Evolutionary conservation across 2,113 vertebrate species (phyloP).

Genomic region (Chlorodrepanis virens): DNA sequence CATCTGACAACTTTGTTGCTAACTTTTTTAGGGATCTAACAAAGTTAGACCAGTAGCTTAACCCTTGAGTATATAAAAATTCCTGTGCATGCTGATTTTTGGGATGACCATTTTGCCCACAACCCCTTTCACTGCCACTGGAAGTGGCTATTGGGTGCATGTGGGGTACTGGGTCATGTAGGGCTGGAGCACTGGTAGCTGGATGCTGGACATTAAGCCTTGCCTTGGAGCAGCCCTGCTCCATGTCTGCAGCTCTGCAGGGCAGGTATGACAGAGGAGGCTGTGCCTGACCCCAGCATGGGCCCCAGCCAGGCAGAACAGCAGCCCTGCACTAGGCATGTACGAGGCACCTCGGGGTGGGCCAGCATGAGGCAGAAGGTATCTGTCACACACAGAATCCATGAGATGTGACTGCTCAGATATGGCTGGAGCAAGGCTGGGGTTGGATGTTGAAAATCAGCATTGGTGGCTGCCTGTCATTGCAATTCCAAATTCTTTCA

Average conservation of each 20-base stretch:
- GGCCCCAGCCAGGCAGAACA: fast-evolving
- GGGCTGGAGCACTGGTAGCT: fast-evolving
- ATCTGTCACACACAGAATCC: background rate
- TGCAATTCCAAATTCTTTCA: background rate
- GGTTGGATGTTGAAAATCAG: background rate
- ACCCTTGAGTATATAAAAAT: background rate
- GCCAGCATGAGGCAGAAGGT: background rate
- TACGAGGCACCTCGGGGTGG: fast-evolving
- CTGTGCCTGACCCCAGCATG: fast-evolving
- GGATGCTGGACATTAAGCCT: background rate
- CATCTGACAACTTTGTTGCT: background rate
- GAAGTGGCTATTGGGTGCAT: background rate
- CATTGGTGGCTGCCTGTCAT: background rate
- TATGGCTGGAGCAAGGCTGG: background rate
- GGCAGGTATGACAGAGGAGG: background rate
- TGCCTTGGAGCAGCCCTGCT: background rate
- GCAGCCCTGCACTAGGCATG: background rate
- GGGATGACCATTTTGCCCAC: background rate
- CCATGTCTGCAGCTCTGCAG: background rate
- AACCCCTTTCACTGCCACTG: background rate
- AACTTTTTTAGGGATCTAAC: background rate
- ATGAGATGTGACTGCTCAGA: background rate
- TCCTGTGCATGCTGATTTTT: background rate
- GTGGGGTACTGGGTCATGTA: fast-evolving
- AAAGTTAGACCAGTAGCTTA: background rate